Conservation (phyloP, 2,113 vertebrate species). For the Lathamus discolor region DNA sequence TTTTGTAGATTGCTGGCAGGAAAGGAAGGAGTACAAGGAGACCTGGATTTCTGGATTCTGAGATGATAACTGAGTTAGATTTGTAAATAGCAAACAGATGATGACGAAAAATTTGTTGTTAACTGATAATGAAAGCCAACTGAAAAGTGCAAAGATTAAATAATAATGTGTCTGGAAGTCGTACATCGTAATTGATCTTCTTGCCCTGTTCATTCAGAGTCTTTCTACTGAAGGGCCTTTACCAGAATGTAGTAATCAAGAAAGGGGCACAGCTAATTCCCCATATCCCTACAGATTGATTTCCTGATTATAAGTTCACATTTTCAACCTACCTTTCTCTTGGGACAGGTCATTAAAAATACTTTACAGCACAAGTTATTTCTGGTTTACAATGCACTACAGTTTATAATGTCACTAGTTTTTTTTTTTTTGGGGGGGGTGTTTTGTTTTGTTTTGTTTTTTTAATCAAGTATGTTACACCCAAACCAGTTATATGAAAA, state of each 20-base stretch:
- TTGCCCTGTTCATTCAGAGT: slow-evolving; percentile 48
- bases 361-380: background rate
- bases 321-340: background rate
- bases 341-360: background rate
- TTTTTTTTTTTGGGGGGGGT: background rate
- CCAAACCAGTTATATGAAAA: background rate
- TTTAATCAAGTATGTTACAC: background rate
- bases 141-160: slow-evolving; percentile 67
- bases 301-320: slow-evolving; percentile 38
- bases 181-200: slow-evolving; percentile 52
- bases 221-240: slow-evolving; percentile 3
- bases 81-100: slow-evolving; percentile 66
- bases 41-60: background rate
- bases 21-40: background rate
- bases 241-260: slow-evolving; percentile 33
- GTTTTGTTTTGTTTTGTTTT: background rate
- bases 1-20: background rate
- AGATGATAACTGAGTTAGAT: slow-evolving; percentile 38
- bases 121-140: slow-evolving; percentile 58
- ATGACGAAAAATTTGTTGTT: slow-evolving; percentile 23
- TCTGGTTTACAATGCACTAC: background rate
- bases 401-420: background rate
- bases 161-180: slow-evolving; percentile 61
- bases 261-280: background rate
- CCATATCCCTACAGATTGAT: background rate